Base-by-base conservation (phyloP, 2,888 invertebrate species). In the Epinotia brunnichana region DNA sequence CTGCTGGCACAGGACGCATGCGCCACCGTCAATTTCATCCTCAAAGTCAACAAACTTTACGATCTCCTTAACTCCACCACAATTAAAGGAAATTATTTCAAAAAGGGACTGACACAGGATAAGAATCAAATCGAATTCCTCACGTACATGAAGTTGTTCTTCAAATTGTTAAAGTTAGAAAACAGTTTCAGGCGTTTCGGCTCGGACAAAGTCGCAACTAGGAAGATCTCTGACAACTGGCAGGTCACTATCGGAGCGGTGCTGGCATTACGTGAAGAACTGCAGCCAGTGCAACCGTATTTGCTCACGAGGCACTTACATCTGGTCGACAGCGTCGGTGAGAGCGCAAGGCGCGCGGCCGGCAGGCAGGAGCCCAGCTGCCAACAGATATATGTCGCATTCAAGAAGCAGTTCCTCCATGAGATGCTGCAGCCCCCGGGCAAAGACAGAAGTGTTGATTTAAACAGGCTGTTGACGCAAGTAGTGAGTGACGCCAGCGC, bases 331-430 rank as follows among this genome's bases (percentile, higher is more conserved):
- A 39, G 59, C 39, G 24, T 73, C 77, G 69, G 76, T 81, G 15
- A 78, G 76, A 19, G 70, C 82, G 73, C 77, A 82, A 17, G 83
- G 2, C 59, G 59, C 3, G 39, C 41, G 21, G 48, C 63, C 10
- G 21, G 19, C 17, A 7, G 7, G 0, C 2, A 2, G 4, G n/a
- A n/a, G 13, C 17, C 48, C 21, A 44, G n/a, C 71, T 60, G 71
- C 21, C 66, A 24, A 29, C 60, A 35, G 29, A 29, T 60, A n/a
- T 60, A 60, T 4, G 24, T n/a, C 2, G 66, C 54, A 13, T 71
- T 66, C 24, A 60, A 60, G n/a, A 71, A 48, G 54, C 53, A 44
- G 3, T 71, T 67, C 44, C 54, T 71, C 21, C 19, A 67, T n/a
- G 66, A 54, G 13, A 17, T 67, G 15, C 60, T 67, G 29, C 60